Conservation (phyloP, 2,113 vertebrate species). For the Macquaria australasica region DNA sequence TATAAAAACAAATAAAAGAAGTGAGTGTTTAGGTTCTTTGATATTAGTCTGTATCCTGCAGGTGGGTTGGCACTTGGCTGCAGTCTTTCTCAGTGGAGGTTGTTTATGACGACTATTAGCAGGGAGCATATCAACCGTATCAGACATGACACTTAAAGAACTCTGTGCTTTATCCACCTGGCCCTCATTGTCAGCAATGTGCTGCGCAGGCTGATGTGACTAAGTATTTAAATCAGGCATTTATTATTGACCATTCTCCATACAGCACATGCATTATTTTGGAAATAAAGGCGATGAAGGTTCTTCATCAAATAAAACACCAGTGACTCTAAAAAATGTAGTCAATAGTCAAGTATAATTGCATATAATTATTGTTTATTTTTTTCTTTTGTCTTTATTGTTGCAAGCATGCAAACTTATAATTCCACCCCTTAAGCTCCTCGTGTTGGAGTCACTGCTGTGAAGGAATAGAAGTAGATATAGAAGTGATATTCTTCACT, state of each 20-base stretch:
- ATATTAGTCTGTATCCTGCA: background rate
- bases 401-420: background rate
- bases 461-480: background rate
- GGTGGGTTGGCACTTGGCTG: conserved; percentile 11
- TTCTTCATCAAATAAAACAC: background rate
- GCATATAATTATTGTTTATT: background rate
- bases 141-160: conserved; percentile 75
- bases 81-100: conserved; percentile 18
- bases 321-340: background rate
- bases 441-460: background rate
- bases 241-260: background rate
- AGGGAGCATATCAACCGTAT: conserved; percentile 75
- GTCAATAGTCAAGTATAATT: background rate
- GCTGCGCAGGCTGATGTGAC: conserved; percentile 1
- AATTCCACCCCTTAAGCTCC: background rate
- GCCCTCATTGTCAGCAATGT: conserved; percentile 79
- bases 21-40: background rate
- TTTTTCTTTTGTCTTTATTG: background rate
- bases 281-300: background rate
- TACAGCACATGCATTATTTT: background rate
- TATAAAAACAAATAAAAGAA: background rate
- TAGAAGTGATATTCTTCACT: background rate
- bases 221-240: conserved; percentile 16
- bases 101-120: conserved; percentile 70
- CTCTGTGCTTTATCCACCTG: conserved; percentile 75